These are phyloP conservation scores for Cydia fagiglandana DNA, from an alignment of 1,140 invertebrate genomes.

Conservation along the genomic window DNA sequence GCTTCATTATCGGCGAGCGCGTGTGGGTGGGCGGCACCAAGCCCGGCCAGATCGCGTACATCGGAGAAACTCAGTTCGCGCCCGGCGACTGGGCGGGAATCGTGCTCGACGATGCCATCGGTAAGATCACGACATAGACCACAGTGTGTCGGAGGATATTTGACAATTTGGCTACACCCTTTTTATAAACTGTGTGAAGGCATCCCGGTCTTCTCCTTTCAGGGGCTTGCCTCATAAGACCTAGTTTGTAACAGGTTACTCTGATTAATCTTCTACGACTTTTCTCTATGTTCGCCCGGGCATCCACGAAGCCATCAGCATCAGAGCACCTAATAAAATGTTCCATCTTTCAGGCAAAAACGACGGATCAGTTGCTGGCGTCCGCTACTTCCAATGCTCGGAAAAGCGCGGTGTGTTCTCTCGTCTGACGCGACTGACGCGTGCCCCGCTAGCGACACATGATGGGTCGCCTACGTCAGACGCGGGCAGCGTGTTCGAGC, in stretches of 20 bases:
- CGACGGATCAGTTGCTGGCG: slow-evolving; percentile 96
- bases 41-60: slow-evolving; percentile 96
- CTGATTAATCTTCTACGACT: no score
- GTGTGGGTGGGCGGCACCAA: slow-evolving; percentile 98
- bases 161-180: neutral
- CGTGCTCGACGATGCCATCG: slow-evolving; percentile 95
- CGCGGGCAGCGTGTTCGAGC: slow-evolving; percentile 69
- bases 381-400: slow-evolving; percentile 96
- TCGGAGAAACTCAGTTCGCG: slow-evolving; percentile 98
- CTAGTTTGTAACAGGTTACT: no score
- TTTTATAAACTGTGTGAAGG: no score
- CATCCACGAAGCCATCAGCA: no score
- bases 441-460: slow-evolving; percentile 81
- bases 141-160: neutral
- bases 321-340: neutral
- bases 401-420: slow-evolving; percentile 96
- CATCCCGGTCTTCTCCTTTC: no score
- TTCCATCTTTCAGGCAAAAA: slow-evolving; percentile 89
- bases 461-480: slow-evolving; percentile 73
- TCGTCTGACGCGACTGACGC: slow-evolving; percentile 91
- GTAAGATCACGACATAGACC: slow-evolving; percentile 69
- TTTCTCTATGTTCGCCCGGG: no score
- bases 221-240: no score
- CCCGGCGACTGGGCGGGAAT: slow-evolving; percentile 98
- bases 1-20: slow-evolving; percentile 96